Conservation (phyloP, 2,888 invertebrate genomes). For the Norana najaformis region DNA sequence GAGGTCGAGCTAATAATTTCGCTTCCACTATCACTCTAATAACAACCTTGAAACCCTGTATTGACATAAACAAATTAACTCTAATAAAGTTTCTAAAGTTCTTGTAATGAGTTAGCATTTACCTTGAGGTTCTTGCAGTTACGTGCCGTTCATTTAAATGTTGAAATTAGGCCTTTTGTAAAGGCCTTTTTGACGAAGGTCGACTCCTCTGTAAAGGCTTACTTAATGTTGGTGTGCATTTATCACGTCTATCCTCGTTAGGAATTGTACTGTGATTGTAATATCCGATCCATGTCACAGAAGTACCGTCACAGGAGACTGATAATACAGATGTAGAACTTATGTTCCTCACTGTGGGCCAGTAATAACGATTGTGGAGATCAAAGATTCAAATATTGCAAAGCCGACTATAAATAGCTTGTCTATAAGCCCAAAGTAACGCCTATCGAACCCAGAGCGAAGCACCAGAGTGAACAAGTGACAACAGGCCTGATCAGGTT, state of each 20-base stretch:
- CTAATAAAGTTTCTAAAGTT: no score
- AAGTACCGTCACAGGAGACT: background rate
- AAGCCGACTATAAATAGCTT: background rate
- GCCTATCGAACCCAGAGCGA: background rate
- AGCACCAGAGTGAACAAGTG: background rate
- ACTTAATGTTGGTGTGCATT: no score
- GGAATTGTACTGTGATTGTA: background rate
- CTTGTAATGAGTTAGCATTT: no score
- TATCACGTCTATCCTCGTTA: background rate
- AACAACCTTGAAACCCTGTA: no score
- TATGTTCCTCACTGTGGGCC: background rate
- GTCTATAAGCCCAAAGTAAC: background rate
- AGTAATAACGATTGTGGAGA: background rate
- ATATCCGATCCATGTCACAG: background rate
- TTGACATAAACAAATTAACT: no score
- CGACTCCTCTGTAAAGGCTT: no score
- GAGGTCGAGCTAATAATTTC: no score
- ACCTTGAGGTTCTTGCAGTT: no score
- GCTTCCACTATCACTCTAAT: no score
- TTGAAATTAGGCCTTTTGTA: no score
- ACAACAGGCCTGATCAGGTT: background rate
- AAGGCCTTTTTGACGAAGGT: no score
- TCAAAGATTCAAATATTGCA: background rate
- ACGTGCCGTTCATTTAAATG: no score
- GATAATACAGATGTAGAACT: background rate